Conservation (phyloP, 2,113 vertebrate species). For the Brachyhypopomus occidentalis region DNA sequence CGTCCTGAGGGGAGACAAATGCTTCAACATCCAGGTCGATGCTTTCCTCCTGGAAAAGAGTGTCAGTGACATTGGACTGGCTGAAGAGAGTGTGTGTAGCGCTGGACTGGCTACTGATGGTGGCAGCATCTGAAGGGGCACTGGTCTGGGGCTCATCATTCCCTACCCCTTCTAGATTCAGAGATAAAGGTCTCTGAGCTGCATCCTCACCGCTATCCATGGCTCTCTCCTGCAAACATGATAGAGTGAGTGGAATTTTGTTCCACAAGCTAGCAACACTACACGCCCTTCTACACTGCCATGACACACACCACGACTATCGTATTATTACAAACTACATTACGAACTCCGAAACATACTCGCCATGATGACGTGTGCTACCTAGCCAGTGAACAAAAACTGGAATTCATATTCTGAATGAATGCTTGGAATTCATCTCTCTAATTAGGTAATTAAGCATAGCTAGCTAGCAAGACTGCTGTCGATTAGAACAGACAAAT, state of each 20-base stretch:
- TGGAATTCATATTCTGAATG: too few relatives aligned
- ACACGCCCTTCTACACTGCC: too few relatives aligned
- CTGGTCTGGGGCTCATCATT: constrained; percentile 29
- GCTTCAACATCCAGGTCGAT: constrained; percentile 86
- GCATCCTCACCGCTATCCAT: constrained; percentile 79
- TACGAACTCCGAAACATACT: too few relatives aligned
- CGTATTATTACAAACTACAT: too few relatives aligned
- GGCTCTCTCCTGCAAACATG: constrained; percentile 44
- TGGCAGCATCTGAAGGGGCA: constrained; percentile 18
- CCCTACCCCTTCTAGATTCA: constrained; percentile 62
- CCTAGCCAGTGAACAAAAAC: too few relatives aligned
- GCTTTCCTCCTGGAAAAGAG: constrained; percentile 83
- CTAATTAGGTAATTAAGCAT: too few relatives aligned
- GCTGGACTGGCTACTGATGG: constrained; percentile 38
- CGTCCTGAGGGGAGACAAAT: constrained; percentile 81
- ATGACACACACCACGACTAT: too few relatives aligned
- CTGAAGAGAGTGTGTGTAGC: constrained; percentile 68
- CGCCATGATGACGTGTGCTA: too few relatives aligned
- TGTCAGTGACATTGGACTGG: constrained; percentile 57
- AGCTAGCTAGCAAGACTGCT: too few relatives aligned
- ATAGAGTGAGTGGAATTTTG: background rate
- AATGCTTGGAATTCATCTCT: too few relatives aligned
- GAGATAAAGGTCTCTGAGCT: constrained; percentile 69
- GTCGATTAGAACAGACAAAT: too few relatives aligned
- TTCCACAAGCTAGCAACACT: background rate